Conservation (phyloP, 2,797 vertebrate genomes). For the Ciconia nigra region DNA sequence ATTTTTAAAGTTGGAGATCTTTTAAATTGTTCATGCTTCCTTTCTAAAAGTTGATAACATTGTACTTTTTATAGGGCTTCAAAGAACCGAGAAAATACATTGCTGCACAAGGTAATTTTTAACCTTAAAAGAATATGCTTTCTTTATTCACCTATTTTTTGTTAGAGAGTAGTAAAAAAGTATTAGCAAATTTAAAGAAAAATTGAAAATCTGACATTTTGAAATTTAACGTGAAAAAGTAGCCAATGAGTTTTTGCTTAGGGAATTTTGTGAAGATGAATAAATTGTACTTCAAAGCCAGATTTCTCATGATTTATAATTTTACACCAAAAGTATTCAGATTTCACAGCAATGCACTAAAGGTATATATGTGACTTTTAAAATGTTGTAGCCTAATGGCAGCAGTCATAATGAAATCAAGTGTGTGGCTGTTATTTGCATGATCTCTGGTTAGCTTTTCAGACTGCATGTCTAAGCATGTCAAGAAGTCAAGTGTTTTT, state of each 20-base stretch:
- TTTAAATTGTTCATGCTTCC: neutral
- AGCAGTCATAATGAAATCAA: neutral
- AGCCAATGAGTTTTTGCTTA: neutral
- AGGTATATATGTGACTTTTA: neutral
- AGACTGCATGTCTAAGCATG: neutral
- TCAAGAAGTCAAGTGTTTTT: neutral
- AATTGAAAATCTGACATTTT: neutral
- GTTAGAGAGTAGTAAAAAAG: neutral
- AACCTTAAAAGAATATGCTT: neutral
- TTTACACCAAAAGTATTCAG: neutral
- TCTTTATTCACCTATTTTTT: neutral
- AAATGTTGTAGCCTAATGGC: neutral
- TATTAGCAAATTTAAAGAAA: neutral
- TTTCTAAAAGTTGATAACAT: neutral
- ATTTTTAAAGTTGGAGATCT: neutral
- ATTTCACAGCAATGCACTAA: neutral
- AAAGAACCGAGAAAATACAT: constrained; percentile 96
- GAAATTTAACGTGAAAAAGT: neutral
- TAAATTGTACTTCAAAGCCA: neutral
- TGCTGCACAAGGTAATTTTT: constrained; percentile 91
- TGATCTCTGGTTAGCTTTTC: neutral
- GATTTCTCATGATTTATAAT: neutral
- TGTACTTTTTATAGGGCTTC: constrained; percentile 83
- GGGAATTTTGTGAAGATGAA: neutral
- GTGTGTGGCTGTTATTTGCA: neutral